These are phyloP conservation scores for Chrysocyon brachyurus DNA, from an alignment of 2,797 vertebrate species.

Conservation along the genomic window DNA sequence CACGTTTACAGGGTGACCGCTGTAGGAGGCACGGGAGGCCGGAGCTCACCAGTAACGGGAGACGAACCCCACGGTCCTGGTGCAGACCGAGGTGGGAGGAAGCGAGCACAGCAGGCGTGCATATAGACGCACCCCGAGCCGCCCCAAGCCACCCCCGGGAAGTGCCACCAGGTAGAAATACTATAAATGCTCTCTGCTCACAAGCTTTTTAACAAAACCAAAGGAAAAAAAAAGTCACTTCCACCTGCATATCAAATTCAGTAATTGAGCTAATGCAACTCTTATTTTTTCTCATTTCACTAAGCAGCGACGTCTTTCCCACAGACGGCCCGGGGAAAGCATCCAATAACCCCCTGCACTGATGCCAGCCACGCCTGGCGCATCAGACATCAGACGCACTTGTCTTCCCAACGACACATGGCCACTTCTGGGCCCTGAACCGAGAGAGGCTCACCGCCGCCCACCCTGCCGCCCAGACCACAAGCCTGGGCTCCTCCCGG, in stretches of 20 bases:
- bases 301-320: too few species aligned
- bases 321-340: accelerated
- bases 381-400: accelerated
- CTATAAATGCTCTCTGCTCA: background rate
- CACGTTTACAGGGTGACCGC: background rate
- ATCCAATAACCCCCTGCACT: accelerated
- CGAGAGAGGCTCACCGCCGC: background rate
- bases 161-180: background rate
- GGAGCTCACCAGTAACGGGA: background rate
- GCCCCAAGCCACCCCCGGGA: too few species aligned
- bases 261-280: accelerated
- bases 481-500: accelerated
- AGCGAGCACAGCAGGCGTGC: background rate
- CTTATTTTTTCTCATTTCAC: background rate
- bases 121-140: too few species aligned
- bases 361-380: background rate
- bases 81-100: background rate
- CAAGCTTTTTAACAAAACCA: background rate
- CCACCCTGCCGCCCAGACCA: background rate
- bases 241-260: accelerated
- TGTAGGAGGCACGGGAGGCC: background rate
- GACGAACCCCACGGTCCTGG: accelerated
- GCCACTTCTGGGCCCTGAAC: background rate
- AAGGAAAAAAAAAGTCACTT: background rate
- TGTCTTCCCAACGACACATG: accelerated